Conservation (phyloP, 2,888 invertebrate genomes). For the Phaonia tiefii region DNA sequence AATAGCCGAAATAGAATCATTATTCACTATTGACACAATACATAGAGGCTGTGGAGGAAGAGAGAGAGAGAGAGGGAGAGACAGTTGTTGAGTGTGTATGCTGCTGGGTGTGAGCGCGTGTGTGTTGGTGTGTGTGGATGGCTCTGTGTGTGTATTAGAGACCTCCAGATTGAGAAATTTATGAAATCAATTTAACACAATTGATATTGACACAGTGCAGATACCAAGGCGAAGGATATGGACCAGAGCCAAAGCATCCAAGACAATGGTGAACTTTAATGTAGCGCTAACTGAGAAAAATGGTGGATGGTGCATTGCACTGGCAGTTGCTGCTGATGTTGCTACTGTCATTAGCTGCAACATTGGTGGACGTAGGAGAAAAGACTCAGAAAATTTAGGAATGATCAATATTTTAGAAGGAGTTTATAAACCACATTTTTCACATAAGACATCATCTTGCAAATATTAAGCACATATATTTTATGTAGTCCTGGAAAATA, state of each 20-base stretch:
- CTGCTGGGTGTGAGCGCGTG: too few relatives aligned
- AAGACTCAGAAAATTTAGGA: too few relatives aligned
- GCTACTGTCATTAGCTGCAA: background rate
- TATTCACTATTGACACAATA: constrained; percentile 18
- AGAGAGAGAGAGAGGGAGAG: background rate
- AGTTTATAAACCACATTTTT: too few relatives aligned
- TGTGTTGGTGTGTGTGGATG: too few relatives aligned
- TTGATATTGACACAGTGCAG: constrained; percentile 42
- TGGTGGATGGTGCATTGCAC: background rate
- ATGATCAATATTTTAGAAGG: too few relatives aligned
- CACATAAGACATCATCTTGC: too few relatives aligned
- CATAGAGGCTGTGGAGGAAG: too few relatives aligned
- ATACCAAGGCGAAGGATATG: background rate
- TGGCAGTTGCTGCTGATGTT: background rate
- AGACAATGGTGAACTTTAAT: background rate
- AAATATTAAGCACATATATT: too few relatives aligned
- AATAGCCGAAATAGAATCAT: constrained; percentile 38
- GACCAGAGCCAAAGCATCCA: background rate
- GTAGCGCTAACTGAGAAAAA: background rate
- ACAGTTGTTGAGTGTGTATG: background rate
- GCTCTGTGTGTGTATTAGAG: too few relatives aligned
- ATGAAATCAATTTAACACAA: constrained; percentile 48
- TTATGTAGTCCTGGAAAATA: too few relatives aligned
- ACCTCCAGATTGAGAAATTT: constrained; percentile 23
- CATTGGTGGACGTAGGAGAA: too few relatives aligned